Conservation (phyloP, 2,888 invertebrate species). For the Habrosyne pyritoides region DNA sequence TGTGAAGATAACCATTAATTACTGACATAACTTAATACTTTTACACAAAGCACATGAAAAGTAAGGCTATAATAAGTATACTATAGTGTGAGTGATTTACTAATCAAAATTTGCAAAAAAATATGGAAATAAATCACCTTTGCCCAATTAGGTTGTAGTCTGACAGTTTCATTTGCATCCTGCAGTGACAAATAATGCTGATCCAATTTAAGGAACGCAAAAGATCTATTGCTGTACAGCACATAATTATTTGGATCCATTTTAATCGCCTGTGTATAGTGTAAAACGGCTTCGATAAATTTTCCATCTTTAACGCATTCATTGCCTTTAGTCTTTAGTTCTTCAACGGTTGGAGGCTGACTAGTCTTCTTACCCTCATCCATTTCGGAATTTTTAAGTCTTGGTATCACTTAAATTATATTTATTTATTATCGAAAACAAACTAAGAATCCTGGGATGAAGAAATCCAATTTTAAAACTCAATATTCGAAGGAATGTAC, state of each 20-base stretch:
- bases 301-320: constrained; percentile 88
- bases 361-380: constrained; percentile 62
- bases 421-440: no score
- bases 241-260: constrained; percentile 87
- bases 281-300: constrained; percentile 89
- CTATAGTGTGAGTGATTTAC: no score
- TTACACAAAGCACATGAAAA: no score
- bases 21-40: no score
- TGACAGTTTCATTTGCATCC: constrained; percentile 90
- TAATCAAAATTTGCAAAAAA: not conserved
- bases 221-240: constrained; percentile 91
- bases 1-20: no score
- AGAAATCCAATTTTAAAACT: no score
- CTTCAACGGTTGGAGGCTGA: constrained; percentile 71
- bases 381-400: no score
- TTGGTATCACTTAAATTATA: no score
- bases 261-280: constrained; percentile 91
- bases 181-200: constrained; percentile 90
- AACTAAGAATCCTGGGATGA: no score
- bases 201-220: constrained; percentile 90
- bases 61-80: no score
- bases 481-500: no score
- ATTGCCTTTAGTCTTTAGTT: constrained; percentile 89
- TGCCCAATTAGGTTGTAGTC: constrained; percentile 90
- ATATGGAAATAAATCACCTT: constrained; percentile 78